phyloP scores from a whole-genome alignment of 2,797 vertebrate species.

The Gymnothorax reevesii region DNA sequence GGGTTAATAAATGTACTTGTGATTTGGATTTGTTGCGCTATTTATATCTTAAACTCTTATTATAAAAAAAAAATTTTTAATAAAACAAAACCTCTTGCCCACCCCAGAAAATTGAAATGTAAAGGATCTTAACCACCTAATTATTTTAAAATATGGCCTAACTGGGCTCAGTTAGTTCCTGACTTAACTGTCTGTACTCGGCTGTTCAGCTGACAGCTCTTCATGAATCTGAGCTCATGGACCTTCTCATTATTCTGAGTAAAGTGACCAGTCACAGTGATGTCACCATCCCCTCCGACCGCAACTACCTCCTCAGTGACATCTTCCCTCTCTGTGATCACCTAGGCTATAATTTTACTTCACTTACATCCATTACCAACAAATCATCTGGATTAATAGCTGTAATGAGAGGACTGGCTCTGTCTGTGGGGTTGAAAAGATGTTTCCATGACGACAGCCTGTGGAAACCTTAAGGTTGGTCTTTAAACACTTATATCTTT shows the following conservation, averaged over 20 bases:
- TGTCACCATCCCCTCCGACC: background rate
- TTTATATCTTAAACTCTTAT: too few species aligned
- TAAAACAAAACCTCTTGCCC: too few species aligned
- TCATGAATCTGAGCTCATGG: background rate
- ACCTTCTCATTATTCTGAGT: background rate
- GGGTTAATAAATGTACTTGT: too few species aligned
- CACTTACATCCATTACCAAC: conserved; percentile 35
- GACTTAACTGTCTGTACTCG: background rate
- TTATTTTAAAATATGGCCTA: background rate
- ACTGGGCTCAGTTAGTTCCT: background rate
- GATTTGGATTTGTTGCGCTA: too few species aligned
- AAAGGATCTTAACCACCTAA: too few species aligned
- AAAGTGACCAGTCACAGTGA: background rate
- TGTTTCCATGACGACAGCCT: conserved; percentile 47
- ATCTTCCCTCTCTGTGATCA: conserved; percentile 20
- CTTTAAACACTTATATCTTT: conserved; percentile 22
- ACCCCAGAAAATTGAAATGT: too few species aligned
- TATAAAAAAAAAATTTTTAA: too few species aligned
- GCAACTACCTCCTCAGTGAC: background rate
- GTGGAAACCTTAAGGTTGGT: conserved; percentile 23
- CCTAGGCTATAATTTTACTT: conserved; percentile 33
- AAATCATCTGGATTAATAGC: conserved; percentile 43
- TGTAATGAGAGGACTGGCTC: conserved; percentile 11
- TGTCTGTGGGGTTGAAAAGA: conserved; percentile 31
- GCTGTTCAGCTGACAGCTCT: background rate